Conservation (phyloP, 2,888 invertebrate species). For the Creontiades dilutus region DNA sequence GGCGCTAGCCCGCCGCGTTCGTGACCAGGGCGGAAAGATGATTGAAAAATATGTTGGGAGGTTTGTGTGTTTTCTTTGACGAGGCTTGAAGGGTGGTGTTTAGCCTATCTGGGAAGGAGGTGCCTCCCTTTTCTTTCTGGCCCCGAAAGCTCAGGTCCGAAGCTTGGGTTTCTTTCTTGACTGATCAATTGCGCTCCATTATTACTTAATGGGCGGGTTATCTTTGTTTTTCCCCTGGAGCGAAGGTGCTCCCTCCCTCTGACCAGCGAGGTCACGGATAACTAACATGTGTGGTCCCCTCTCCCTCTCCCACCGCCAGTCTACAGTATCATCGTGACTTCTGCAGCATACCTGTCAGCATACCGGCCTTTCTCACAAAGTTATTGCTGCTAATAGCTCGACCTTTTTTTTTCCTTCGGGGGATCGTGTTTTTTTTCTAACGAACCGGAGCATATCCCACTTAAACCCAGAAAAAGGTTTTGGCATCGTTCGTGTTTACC, state of each 20-base stretch:
- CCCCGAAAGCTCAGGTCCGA: neutral
- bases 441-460: neutral
- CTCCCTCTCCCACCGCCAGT: neutral
- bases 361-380: constrained; percentile 29
- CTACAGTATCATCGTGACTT: constrained; percentile 30
- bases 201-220: constrained; percentile 65
- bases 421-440: constrained; percentile 3
- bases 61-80: constrained; percentile 68
- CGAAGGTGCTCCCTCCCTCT: neutral
- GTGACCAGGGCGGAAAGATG: constrained; percentile 56
- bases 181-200: constrained; percentile 68
- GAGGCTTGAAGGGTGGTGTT: constrained; percentile 66
- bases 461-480: neutral
- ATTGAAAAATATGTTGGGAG: constrained; percentile 65
- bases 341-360: constrained; percentile 49
- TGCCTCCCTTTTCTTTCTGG: neutral
- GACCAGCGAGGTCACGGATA: constrained; percentile 50
- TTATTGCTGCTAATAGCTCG: constrained; percentile 40
- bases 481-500: neutral
- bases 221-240: constrained; percentile 57
- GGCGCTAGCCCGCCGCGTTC: constrained; percentile 55
- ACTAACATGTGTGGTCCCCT: constrained; percentile 59
- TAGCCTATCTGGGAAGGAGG: constrained; percentile 46
- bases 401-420: constrained; percentile 8
- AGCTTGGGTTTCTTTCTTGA: constrained; percentile 31